phyloP scores from a whole-genome alignment of 1,140 invertebrate genomes.

The Caenorhabditis remanei region DNA sequence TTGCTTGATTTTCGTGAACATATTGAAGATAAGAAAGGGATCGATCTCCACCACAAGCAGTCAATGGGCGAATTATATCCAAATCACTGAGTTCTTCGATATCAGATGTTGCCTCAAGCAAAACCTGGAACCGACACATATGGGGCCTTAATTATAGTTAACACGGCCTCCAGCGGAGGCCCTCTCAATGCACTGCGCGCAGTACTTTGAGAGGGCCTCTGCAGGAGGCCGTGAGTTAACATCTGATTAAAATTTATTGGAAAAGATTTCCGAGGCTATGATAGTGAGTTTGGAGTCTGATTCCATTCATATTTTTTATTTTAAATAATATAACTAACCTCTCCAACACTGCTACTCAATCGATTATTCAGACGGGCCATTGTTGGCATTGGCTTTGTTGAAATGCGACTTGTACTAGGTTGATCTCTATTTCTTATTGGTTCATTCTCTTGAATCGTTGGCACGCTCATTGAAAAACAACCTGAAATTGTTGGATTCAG shows the following conservation, averaged over 20 bases:
- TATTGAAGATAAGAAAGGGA: conserved; percentile 90
- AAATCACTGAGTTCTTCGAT: conserved; percentile 51
- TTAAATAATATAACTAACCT: conserved; percentile 8
- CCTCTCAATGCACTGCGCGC: too few species aligned
- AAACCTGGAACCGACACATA: conserved; percentile 19
- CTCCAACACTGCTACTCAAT: conserved; percentile 63
- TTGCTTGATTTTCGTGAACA: conserved; percentile 92
- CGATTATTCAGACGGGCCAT: conserved; percentile 58
- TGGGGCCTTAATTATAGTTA: background rate
- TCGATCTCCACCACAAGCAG: conserved; percentile 79
- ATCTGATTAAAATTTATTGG: too few species aligned
- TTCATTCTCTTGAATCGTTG: conserved; percentile 18
- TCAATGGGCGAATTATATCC: conserved; percentile 54
- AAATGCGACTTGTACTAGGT: background rate
- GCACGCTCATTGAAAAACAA: conserved; percentile 29
- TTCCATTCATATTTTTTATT: background rate
- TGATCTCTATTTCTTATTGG: background rate
- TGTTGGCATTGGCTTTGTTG: background rate
- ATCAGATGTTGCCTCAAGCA: conserved; percentile 49
- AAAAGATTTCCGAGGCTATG: too few species aligned
- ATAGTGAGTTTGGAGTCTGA: background rate
- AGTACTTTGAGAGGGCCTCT: too few species aligned
- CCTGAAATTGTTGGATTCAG: conserved; percentile 21
- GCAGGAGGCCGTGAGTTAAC: too few species aligned
- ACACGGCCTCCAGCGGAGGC: too few species aligned